Evolutionary conservation across 1,140 invertebrate species (phyloP), one percentile per base, ranked within the genome.

Genomic region (Schlechtendalia chinensis): DNA sequence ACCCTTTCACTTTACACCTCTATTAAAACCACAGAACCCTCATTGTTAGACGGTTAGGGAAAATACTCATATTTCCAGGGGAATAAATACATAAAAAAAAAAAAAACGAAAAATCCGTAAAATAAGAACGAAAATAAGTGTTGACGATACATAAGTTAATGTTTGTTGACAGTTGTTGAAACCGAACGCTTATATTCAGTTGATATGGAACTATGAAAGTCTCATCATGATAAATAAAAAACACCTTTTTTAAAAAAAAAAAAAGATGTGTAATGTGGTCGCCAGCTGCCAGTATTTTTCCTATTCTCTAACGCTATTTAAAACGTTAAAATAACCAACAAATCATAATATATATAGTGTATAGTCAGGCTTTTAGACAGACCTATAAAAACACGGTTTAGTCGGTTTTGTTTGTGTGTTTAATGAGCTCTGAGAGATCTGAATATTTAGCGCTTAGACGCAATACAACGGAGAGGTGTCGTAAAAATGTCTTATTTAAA

Each of bases 21-120:
- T 59, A 59, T 27, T 16, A 29, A 79, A 79, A 79, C 75, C 75
- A 79, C 75, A 59, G 61, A 59, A 61, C 32, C 56, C 58, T 29
- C 24, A 79, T 61, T 79, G 75, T 79, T 50, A 29, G 58, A 61
- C 45, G 54, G 75, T 79, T 79, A 47, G 45, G 39, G 39, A 79
- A 39, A 79, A 45, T 79, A 79, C 75, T 79, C 75, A 29, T 47
- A 79, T 79, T 79, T 79, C 75, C 24, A 45, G 19, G 56, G 72
- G 75, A 29, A 17, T 45, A 27, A 16, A 79, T 45, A n/a, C 47
- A 61, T 12, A 39, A 63, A 24, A 45, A 39, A 39, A 3, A 8
- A 39, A 39, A 39, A 39, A 39, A 39, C 3, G 8, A 39, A 77
- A 61, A 77, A 61, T 61, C 74, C 47, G 67, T 17, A 24, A 50